A percentile compares a stretch with the other conserved stretches of the same genome.
Conservation (phyloP, 1,140 invertebrate species). For the Cyclargus thomasi region DNA sequence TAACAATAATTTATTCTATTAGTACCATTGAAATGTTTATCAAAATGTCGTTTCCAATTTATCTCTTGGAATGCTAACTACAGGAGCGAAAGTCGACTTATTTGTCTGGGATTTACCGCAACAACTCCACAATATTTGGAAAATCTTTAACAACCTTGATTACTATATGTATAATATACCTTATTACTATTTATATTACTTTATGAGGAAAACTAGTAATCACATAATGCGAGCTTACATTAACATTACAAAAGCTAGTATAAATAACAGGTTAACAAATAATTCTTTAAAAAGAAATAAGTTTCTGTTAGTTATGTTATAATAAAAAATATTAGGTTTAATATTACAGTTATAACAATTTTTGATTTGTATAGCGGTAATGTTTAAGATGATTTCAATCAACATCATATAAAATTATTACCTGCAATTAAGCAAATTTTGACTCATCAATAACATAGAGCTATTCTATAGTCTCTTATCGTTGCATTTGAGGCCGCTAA, state of each 20-base stretch:
- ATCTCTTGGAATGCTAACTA: conserved; percentile 5
- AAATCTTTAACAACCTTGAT: too few relatives aligned
- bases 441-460: neutral
- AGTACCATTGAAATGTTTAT: conserved; percentile 10
- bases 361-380: neutral
- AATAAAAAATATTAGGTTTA: neutral
- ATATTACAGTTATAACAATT: neutral
- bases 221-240: too few relatives aligned
- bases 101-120: neutral
- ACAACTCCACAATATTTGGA: neutral
- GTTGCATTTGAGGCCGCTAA: neutral
- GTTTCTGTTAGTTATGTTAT: too few relatives aligned
- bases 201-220: too few relatives aligned
- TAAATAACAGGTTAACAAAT: too few relatives aligned
- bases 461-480: neutral
- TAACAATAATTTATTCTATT: conserved; percentile 5
- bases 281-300: too few relatives aligned
- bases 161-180: too few relatives aligned
- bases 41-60: conserved; percentile 11
- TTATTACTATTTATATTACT: neutral
- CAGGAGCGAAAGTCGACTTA: neutral
- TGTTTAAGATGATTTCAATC: neutral
- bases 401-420: neutral
- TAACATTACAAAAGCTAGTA: too few relatives aligned
- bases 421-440: neutral